Conservation (phyloP, 2,888 invertebrate genomes). For the Callyntrura guangdongensis region DNA sequence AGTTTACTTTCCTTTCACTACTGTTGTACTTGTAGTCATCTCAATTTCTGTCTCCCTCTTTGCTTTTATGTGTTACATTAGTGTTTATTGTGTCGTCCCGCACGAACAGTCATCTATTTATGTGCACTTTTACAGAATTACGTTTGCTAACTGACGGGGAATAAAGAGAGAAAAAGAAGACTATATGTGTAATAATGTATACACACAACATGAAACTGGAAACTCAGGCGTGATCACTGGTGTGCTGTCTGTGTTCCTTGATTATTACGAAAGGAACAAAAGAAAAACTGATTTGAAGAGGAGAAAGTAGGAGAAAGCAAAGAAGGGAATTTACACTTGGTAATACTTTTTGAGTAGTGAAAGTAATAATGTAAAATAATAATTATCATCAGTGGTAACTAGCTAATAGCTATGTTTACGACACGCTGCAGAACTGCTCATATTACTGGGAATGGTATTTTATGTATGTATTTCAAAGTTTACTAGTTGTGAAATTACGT, state of each 20-base stretch:
- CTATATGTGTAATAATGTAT: not conserved
- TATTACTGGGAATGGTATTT: no score
- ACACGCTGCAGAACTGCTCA: not conserved
- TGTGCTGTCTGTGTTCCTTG: not conserved
- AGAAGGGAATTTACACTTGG: not conserved
- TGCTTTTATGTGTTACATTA: constrained; percentile 52
- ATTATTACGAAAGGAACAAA: not conserved
- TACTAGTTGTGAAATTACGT: constrained; percentile 16
- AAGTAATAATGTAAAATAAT: constrained; percentile 52
- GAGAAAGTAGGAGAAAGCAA: not conserved
- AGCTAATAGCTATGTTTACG: constrained; percentile 42
- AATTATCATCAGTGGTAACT: constrained; percentile 55
- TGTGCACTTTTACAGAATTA: constrained; percentile 57
- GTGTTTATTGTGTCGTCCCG: constrained; percentile 63
- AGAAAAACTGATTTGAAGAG: constrained; percentile 43
- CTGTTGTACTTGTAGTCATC: no score
- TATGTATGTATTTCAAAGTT: not conserved
- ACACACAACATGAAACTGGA: not conserved
- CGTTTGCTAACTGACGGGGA: constrained; percentile 37
- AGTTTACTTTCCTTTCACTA: constrained; percentile 35
- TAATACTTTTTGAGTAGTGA: constrained; percentile 34
- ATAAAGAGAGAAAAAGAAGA: not conserved
- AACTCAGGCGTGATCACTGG: no score
- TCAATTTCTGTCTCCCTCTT: constrained; percentile 5
- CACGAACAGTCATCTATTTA: constrained; percentile 54